Conservation (phyloP, 1,140 invertebrate species). For the Drosophila ananassae region DNA sequence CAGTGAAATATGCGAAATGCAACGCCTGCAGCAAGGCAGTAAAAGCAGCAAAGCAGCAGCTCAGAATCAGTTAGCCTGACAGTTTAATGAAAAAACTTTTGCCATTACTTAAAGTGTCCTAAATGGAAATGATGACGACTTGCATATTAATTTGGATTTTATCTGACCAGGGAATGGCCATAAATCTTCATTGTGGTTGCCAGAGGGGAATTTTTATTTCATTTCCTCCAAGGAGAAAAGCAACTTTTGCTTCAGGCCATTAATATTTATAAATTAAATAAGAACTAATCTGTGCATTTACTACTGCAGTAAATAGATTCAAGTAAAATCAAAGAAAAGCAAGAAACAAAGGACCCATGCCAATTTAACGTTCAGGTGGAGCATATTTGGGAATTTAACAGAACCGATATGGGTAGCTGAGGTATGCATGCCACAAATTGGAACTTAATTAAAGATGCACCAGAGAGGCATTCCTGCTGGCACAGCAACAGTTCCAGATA, state of each 20-base stretch:
- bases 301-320: background rate
- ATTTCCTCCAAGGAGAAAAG: background rate
- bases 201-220: slow-evolving; percentile 5
- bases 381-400: slow-evolving; percentile 8
- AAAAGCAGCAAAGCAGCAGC: background rate
- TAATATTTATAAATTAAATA: background rate
- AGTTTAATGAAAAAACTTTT: slow-evolving; percentile 69
- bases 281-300: background rate
- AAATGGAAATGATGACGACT: slow-evolving; percentile 71
- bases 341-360: background rate
- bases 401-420: slow-evolving; percentile 11
- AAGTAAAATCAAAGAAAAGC: background rate
- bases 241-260: slow-evolving; percentile 25
- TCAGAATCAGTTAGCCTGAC: slow-evolving; percentile 50
- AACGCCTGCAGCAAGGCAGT: slow-evolving; percentile 30
- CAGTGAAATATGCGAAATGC: slow-evolving; percentile 19
- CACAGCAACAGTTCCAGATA: slow-evolving; percentile 29
- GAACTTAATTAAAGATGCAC: slow-evolving; percentile 73
- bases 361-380: background rate
- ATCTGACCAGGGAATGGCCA: slow-evolving; percentile 34
- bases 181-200: slow-evolving; percentile 55
- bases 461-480: slow-evolving; percentile 10
- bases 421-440: slow-evolving; percentile 40
- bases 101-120: slow-evolving; percentile 57
- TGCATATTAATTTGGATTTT: slow-evolving; percentile 63